Percentiles rank a stretch among this genome's conserved stretches.
Conservation (phyloP, 64 coral and sea anemone genomes). For the Montipora cactus region DNA sequence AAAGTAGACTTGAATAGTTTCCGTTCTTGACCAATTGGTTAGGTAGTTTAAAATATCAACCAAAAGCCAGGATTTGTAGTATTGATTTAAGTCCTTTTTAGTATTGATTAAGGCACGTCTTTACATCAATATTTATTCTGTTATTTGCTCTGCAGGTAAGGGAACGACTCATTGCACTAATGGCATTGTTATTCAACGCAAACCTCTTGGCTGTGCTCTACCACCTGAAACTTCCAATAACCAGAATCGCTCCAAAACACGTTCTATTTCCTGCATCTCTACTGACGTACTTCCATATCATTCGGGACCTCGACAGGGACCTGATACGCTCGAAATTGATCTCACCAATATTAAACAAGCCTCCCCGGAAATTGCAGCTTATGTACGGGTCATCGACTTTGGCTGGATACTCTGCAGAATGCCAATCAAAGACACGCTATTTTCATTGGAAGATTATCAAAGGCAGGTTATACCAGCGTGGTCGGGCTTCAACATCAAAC, state of each 20-base stretch:
- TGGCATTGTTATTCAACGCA: conserved; percentile 50
- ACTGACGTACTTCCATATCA: conserved; percentile 35
- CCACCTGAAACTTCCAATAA: conserved; percentile 20
- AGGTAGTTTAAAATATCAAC: no score
- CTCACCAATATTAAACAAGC: conserved; percentile 1
- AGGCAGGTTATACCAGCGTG: conserved; percentile 53
- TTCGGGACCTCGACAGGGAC: conserved; percentile 27
- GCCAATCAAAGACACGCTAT: background rate
- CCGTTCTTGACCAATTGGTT: no score
- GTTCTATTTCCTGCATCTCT: background rate
- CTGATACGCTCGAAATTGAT: background rate
- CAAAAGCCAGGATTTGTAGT: background rate
- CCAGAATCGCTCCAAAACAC: conserved; percentile 1
- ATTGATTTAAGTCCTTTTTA: background rate
- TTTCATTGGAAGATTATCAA: no score
- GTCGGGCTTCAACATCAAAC: conserved; percentile 14
- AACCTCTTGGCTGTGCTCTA: conserved; percentile 25
- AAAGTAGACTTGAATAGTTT: no score
- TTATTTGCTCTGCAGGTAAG: conserved; percentile 4
- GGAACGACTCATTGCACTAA: conserved; percentile 53
- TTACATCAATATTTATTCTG: background rate
- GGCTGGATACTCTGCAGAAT: conserved; percentile 60
- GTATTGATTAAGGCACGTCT: background rate
- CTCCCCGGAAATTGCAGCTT: conserved; percentile 7
- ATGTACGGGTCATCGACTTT: conserved; percentile 49